These are phyloP conservation scores for Sarcophaga variegata DNA, from an alignment of 2,888 invertebrate genomes.

Conservation along the genomic window DNA sequence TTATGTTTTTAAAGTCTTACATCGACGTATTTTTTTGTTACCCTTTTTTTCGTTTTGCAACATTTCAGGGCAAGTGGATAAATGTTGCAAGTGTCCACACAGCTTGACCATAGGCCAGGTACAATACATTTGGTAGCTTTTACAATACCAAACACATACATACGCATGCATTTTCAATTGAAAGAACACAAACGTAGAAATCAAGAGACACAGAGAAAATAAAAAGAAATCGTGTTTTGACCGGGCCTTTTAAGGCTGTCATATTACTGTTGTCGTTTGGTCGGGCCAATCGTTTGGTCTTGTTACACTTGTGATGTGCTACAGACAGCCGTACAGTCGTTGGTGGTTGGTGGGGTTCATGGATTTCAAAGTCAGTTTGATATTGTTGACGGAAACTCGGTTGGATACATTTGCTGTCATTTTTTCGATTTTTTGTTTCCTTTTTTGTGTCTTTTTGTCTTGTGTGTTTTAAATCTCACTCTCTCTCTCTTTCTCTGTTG, in stretches of 20 bases:
- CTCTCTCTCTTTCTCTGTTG: not conserved
- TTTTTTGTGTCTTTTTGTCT: conserved; percentile 6
- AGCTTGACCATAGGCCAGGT: conserved; percentile 37
- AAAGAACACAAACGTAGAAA: not conserved
- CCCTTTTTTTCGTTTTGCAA: not conserved
- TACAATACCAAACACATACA: not conserved
- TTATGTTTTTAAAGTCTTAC: too few species aligned
- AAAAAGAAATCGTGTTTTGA: conserved; percentile 12
- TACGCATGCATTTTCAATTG: not conserved
- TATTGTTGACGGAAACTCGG: conserved; percentile 46
- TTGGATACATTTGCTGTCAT: conserved; percentile 23
- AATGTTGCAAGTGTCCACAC: conserved; percentile 9
- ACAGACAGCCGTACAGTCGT: not conserved
- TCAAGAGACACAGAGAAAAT: conserved; percentile 11
- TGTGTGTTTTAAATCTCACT: not conserved
- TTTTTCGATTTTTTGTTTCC: not conserved
- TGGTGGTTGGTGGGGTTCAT: conserved; percentile 18
- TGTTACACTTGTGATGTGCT: conserved; percentile 22
- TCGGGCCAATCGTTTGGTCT: conserved; percentile 31
- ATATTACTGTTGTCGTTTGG: not conserved
- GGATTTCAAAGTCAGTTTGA: conserved; percentile 47
- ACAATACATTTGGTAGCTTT: conserved; percentile 19
- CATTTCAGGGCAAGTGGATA: not conserved
- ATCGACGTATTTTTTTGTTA: too few species aligned
- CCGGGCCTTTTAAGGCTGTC: not conserved